These are phyloP conservation scores for Diorhabda sublineata DNA, from an alignment of 1,140 invertebrate genomes.

Conservation along the genomic window DNA sequence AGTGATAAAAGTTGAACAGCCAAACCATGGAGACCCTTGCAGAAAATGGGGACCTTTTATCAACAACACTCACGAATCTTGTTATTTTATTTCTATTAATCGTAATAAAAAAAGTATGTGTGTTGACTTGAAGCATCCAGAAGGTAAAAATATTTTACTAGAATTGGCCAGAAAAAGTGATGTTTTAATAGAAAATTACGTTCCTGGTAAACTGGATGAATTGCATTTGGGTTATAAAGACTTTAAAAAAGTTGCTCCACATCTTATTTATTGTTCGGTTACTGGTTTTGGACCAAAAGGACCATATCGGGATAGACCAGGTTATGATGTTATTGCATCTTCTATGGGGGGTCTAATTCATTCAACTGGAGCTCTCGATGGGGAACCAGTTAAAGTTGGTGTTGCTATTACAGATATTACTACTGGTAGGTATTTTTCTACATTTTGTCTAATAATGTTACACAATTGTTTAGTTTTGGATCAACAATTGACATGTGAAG, in stretches of 20 bases:
- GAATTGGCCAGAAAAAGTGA: slow-evolving; percentile 74
- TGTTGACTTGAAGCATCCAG: slow-evolving; percentile 71
- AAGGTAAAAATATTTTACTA: slow-evolving; percentile 70
- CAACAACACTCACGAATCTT: slow-evolving; percentile 64
- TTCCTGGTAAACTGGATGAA: slow-evolving; percentile 82
- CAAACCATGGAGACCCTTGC: slow-evolving; percentile 81
- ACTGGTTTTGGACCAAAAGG: slow-evolving; percentile 87
- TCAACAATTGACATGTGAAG: neutral
- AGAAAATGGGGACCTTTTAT: slow-evolving; percentile 90
- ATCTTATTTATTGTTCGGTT: slow-evolving; percentile 90
- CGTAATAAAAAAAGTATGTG: slow-evolving; percentile 95
- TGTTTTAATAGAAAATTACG: slow-evolving; percentile 90
- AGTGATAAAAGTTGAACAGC: slow-evolving; percentile 85
- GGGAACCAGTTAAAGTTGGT: slow-evolving; percentile 86
- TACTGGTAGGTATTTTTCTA: slow-evolving; percentile 51
- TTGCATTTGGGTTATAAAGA: slow-evolving; percentile 77
- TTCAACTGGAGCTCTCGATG: slow-evolving; percentile 80
- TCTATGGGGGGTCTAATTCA: slow-evolving; percentile 86
- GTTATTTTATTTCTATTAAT: slow-evolving; percentile 86
- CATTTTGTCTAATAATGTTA: too few relatives aligned
- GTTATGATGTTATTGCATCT: slow-evolving; percentile 94
- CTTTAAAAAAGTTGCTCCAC: slow-evolving; percentile 66
- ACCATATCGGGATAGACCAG: slow-evolving; percentile 79
- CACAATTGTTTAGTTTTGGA: neutral
- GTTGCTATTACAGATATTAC: slow-evolving; percentile 91